phyloP scores from a whole-genome alignment of 2,797 vertebrate genomes.

The Carapus acus region DNA sequence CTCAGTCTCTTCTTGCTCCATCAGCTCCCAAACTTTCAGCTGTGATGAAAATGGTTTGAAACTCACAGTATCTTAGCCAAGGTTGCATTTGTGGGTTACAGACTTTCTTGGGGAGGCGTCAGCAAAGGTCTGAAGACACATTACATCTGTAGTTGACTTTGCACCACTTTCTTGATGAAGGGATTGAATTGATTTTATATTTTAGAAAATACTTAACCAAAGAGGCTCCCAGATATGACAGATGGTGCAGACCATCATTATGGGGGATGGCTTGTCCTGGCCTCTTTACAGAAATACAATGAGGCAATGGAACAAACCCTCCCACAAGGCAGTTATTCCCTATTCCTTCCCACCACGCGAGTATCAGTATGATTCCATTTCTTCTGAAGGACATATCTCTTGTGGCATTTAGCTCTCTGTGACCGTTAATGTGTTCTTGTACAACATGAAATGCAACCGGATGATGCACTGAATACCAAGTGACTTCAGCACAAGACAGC shows the following conservation, averaged over 20 bases:
- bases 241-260: slow-evolving; percentile 48
- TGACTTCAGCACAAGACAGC: slow-evolving; percentile 40
- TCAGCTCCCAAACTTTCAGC: too few species aligned
- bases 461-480: slow-evolving; percentile 41
- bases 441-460: slow-evolving; percentile 49
- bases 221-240: slow-evolving; percentile 42
- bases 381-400: slow-evolving; percentile 30
- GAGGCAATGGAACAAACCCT: slow-evolving; percentile 48
- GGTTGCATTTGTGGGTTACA: too few species aligned
- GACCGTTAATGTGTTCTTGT: slow-evolving; percentile 57
- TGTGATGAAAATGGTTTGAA: too few species aligned
- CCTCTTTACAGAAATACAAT: slow-evolving; percentile 46
- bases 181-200: slow-evolving; percentile 16
- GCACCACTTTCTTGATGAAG: slow-evolving; percentile 7
- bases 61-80: too few species aligned
- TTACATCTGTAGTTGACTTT: slow-evolving; percentile 22
- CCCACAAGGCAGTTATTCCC: slow-evolving; percentile 26
- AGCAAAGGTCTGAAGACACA: slow-evolving; percentile 36
- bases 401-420: slow-evolving; percentile 40
- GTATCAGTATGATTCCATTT: slow-evolving; percentile 14
- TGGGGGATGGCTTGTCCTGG: slow-evolving; percentile 44
- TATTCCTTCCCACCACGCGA: slow-evolving; percentile 34
- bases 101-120: too few species aligned
- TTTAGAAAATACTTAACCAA: slow-evolving; percentile 23
- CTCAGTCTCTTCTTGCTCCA: too few species aligned